Evolutionary conservation across 2,113 vertebrate genomes (phyloP).

Genomic region (Podarcis cretensis): DNA sequence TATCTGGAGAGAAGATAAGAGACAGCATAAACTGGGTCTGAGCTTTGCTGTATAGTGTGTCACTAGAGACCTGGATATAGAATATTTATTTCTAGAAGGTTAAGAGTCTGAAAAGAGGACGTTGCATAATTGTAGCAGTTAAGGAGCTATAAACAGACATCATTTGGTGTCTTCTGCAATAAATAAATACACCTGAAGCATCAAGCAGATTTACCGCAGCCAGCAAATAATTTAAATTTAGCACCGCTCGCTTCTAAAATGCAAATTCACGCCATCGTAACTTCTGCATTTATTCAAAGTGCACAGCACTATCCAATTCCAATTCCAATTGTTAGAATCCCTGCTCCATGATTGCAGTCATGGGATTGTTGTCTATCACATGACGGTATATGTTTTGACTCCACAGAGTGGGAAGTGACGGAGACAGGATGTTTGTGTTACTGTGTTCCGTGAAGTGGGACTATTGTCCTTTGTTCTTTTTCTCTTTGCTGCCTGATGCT

Average conservation of each 20-base stretch:
- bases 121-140: slow-evolving; percentile 5
- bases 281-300: neutral
- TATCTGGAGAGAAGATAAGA: neutral
- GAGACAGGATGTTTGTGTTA: too few relatives aligned
- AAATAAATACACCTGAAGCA: slow-evolving; percentile 16
- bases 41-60: neutral
- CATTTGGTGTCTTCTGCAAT: slow-evolving; percentile 14
- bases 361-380: too few relatives aligned
- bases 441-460: too few relatives aligned
- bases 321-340: too few relatives aligned
- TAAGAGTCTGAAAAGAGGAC: neutral
- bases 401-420: too few relatives aligned
- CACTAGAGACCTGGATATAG: neutral
- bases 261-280: neutral
- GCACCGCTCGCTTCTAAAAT: slow-evolving; percentile 2
- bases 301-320: neutral
- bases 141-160: neutral
- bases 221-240: slow-evolving; percentile 7
- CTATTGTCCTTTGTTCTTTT: too few relatives aligned
- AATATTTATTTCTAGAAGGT: neutral
- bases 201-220: slow-evolving; percentile 9
- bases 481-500: too few relatives aligned
- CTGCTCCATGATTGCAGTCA: too few relatives aligned
- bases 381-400: too few relatives aligned
- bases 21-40: neutral